These are phyloP conservation scores for Anorthoa munda DNA, from an alignment of 2,888 invertebrate species.

Conservation along the genomic window DNA sequence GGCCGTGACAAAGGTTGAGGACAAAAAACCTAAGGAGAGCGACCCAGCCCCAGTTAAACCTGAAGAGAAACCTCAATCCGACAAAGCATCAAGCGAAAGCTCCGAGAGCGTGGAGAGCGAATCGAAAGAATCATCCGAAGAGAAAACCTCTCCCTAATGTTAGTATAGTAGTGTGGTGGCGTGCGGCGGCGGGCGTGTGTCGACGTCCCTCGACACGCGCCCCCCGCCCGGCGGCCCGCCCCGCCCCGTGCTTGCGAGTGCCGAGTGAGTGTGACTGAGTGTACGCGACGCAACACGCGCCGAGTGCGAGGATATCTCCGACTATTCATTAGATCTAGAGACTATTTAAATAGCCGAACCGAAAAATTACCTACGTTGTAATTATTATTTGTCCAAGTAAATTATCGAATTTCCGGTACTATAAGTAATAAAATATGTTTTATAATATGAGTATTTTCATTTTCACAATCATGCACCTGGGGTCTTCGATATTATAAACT, in stretches of 20 bases:
- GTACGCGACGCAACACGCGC: constrained; percentile 67
- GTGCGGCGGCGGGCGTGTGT: constrained; percentile 87
- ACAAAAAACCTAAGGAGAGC: constrained; percentile 36
- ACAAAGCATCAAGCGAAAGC: constrained; percentile 69
- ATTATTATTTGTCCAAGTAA: constrained; percentile 88
- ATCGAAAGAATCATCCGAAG: constrained; percentile 70
- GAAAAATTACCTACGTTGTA: constrained; percentile 88
- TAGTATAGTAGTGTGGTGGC: constrained; percentile 78
- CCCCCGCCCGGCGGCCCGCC: constrained; percentile 78
- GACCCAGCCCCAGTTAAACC: constrained; percentile 12
- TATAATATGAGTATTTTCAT: constrained; percentile 69
- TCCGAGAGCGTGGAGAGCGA: constrained; percentile 78
- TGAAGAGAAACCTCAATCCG: constrained; percentile 60
- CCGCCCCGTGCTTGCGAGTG: constrained; percentile 68
- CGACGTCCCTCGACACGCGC: constrained; percentile 89
- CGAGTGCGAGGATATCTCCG: constrained; percentile 75
- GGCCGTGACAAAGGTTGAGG: constrained; percentile 24
- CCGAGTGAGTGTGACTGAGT: constrained; percentile 71
- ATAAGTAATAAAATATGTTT: constrained; percentile 89
- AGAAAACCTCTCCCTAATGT: constrained; percentile 74
- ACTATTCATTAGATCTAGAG: constrained; percentile 87
- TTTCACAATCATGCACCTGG: constrained; percentile 33
- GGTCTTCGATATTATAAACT: neutral
- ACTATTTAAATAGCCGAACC: constrained; percentile 88
- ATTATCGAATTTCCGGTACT: constrained; percentile 90